Base-by-base conservation (phyloP, 37 sponge, comb jelly and placozoan species). In the Eunapius fragilis region DNA sequence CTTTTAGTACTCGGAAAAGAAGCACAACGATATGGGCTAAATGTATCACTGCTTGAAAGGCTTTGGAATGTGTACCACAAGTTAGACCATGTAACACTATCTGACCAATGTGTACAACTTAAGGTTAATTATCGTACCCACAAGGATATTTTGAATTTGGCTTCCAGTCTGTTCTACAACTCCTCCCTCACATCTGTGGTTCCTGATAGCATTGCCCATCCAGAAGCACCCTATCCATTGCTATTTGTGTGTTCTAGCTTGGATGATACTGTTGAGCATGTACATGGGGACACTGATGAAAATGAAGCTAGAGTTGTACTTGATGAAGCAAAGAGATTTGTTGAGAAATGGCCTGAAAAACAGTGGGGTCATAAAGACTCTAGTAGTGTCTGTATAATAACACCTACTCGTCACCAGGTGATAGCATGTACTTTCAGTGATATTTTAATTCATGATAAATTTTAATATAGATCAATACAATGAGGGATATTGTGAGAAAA, bases 331-430 rank as follows among this genome's bases (percentile, higher is more conserved):
- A 31, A n/a, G 35, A 83, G 77, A 23, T 88, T 71, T 35, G 14
- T 67, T 3, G 11, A 45, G 9, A 41, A 30, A 37, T 88, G 89
- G 89, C 89, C 89, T 37, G 36, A 36, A n/a, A n/a, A n/a, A 70
- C 73, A 84, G 26, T 88, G 89, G 89, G 79, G 84, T 69, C 25
- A 3, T 14, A 81, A 69, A 35, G 45, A 88, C 33, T 31, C 72
- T 25, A 35, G 24, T 37, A 35, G 68, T 28, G 67, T 88, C 22
- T 88, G 89, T 35, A 70, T 88, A 38, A 78, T 88, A 69, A 71
- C 89, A 34, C 68, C 84, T 2, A 82, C 83, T 71, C 50, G 78
- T 38, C 58, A 71, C 34, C 84, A 82, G 72, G 89, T 88, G 69
- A 74, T 37, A 49, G 12, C 19, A 34, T 2, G n/a, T n/a, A n/a